Evolutionary conservation across 2,888 invertebrate species (phyloP), one percentile per base, ranked within the genome.

Genomic region (Amphipyra tragopoginis): DNA sequence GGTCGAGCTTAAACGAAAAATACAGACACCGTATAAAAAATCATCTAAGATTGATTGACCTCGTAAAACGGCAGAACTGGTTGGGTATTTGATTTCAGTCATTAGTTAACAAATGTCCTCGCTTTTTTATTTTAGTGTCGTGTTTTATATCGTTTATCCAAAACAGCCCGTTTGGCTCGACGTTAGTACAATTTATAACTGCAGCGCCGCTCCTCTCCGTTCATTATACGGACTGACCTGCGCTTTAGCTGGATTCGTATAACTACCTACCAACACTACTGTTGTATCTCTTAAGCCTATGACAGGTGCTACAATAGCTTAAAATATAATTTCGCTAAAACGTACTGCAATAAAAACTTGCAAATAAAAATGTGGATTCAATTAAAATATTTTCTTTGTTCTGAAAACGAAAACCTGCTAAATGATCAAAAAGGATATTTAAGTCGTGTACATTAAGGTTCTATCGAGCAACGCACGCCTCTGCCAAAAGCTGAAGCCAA

Each of bases 141-240:
- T 73, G 54, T 68, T 77, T 62, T 70, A 58, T 74, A 69, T 78
- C 80, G 79, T 73, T 55, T 52, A 75, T 71, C 78, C 64, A 79
- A 77, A 83, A 79, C 68, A 64, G 61, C 52, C 49, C 70, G 71
- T 71, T 69, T 59, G 64, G 66, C 75, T 68, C 73, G 72, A 75
- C 75, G 71, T 66, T 71, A 72, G 68, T 71, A 76, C 73, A 83
- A 86, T 87, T 85, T 86, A 86, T 84, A 85, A 80, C 83, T 79
- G 82, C 78, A 70, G 76, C 55, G 67, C 63, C 68, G 57, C 71
- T 77, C 61, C 54, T 45, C 44, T 74, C 59, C 77, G 79, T 85
- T 85, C 83, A 87, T 86, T 87, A 86, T 81, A 61, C 52, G 65
- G 61, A 54, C 65, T 65, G 43, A 39, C 40, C 72, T 65, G 57